phyloP scores from a whole-genome alignment of 2,888 invertebrate genomes.

The Steromphala cineraria region DNA sequence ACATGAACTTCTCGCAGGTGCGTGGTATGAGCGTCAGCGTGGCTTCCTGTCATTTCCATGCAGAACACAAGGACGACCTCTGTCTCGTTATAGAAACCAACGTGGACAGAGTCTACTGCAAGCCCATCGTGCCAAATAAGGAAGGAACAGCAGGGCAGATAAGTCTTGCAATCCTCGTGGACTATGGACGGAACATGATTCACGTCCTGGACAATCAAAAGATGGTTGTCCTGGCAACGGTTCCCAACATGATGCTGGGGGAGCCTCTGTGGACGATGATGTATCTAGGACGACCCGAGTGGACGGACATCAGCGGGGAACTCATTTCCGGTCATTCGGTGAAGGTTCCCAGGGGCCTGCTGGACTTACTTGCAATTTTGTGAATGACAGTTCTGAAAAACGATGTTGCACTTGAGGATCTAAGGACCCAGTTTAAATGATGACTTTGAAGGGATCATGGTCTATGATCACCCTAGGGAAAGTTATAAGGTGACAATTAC shows the following conservation, averaged over 20 bases:
- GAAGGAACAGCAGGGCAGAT: not conserved
- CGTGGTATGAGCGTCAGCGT: not conserved
- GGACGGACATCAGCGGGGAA: not conserved
- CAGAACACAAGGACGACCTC: not conserved
- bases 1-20: not conserved
- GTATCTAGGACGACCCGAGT: not conserved
- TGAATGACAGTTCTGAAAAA: no score
- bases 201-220: not conserved
- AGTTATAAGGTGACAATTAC: no score
- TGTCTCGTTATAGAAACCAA: not conserved
- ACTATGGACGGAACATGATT: not conserved
- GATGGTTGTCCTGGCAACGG: not conserved
- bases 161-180: not conserved
- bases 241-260: not conserved
- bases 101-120: not conserved
- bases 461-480: no score
- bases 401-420: no score
- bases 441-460: no score
- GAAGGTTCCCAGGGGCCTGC: not conserved
- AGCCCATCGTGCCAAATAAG: not conserved
- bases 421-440: no score
- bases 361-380: no score
- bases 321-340: not conserved
- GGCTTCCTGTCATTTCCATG: not conserved
- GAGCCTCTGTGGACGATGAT: not conserved